Conservation (phyloP, 2,888 invertebrate genomes). For the Steromphala cineraria region DNA sequence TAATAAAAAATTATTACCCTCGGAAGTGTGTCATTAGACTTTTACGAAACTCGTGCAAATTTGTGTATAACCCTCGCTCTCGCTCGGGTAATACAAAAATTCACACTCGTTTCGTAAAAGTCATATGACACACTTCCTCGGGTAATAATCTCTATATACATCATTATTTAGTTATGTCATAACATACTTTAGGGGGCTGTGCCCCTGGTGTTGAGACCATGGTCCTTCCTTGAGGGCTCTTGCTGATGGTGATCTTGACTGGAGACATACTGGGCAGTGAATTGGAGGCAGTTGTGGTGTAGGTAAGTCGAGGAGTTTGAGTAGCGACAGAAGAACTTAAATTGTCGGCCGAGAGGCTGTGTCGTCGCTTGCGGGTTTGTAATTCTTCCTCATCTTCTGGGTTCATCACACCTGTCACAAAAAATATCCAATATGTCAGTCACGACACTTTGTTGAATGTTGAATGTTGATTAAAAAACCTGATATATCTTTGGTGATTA, state of each 20-base stretch:
- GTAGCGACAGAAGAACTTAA: constrained; percentile 50
- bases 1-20: too few species aligned
- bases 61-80: too few species aligned
- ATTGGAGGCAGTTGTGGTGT: constrained; percentile 56
- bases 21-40: too few species aligned
- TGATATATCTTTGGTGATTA: too few species aligned
- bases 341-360: constrained; percentile 64
- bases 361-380: constrained; percentile 53
- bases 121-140: too few species aligned
- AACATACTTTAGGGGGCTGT: constrained; percentile 44
- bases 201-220: constrained; percentile 40
- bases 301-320: constrained; percentile 60
- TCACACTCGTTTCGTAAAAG: too few species aligned
- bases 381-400: constrained; percentile 70
- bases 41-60: too few species aligned
- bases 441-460: too few species aligned
- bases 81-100: too few species aligned
- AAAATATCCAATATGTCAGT: too few species aligned
- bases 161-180: not conserved
- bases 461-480: too few species aligned
- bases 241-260: constrained; percentile 71
- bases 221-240: constrained; percentile 63
- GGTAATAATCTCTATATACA: too few species aligned
- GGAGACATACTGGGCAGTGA: constrained; percentile 62
- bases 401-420: constrained; percentile 55